Evolutionary conservation across 1,140 invertebrate species (phyloP).

Genomic region (Drosophila ironensis): DNA sequence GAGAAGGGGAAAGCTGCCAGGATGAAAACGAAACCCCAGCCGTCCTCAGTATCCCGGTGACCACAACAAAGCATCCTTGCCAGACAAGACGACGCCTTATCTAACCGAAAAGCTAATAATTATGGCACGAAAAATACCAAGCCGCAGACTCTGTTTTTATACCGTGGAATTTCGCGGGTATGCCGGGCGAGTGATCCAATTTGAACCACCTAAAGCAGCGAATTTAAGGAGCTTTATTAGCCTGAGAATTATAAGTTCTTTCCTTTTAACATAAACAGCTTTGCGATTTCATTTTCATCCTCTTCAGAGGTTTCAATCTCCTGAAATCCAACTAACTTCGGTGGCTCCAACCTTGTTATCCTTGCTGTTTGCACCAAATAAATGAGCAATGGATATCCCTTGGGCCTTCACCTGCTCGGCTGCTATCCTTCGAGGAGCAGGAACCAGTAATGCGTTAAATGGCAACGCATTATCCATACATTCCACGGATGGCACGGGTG

Average conservation of each 20-base stretch:
- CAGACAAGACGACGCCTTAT: conserved; percentile 36
- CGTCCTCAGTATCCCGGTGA: conserved; percentile 5
- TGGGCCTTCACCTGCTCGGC: neutral
- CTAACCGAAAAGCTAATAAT: conserved; percentile 57
- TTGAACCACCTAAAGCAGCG: too few relatives aligned
- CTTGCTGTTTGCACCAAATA: too few relatives aligned
- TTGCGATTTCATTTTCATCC: too few relatives aligned
- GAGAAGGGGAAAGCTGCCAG: neutral
- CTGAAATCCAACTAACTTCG: too few relatives aligned
- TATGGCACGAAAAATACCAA: conserved; percentile 27
- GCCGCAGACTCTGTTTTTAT: conserved; percentile 17
- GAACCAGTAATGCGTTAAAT: conserved; percentile 59
- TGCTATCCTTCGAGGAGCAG: neutral
- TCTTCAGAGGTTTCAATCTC: too few relatives aligned
- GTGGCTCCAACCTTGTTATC: too few relatives aligned
- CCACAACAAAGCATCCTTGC: conserved; percentile 49
- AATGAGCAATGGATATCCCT: too few relatives aligned
- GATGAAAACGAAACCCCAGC: neutral
- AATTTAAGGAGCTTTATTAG: too few relatives aligned
- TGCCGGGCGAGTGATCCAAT: too few relatives aligned
- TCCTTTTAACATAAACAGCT: too few relatives aligned
- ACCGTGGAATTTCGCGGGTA: neutral
- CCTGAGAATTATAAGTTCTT: too few relatives aligned
- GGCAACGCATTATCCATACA: conserved; percentile 61
- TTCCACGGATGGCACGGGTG: conserved; percentile 29